Base-by-base conservation (phyloP, 2,113 vertebrate genomes). In the Anoplopoma fimbria region DNA sequence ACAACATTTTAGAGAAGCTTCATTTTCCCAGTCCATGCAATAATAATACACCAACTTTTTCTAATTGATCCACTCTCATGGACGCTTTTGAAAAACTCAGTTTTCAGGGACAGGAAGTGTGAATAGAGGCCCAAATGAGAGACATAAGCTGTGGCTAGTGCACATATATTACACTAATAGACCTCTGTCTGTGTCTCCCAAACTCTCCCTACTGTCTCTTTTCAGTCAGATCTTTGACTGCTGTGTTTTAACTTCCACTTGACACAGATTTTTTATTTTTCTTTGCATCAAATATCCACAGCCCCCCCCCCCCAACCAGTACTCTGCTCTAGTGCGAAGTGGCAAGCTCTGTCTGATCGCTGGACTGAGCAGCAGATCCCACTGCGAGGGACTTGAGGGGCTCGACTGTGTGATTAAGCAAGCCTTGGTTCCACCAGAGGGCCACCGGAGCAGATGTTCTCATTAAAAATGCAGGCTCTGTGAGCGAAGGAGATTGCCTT, bases 391-490 rank as follows among this genome's bases (percentile, higher is more conserved):
- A 80, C 88, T 91, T 91, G 89, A 85, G 91, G 90, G 91, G 89
- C 94, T 92, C 90, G 84, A 75, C 87, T 90, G 91, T 94, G 93
- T 95, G 94, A 95, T 95, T 95, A 93, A 93, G 87, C 87, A 92
- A 76, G 77, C 87, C 88, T 88, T 47, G 88, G 81, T 86, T 94
- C 92, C 89, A 94, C 92, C 89, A 89, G 88, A 91, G 89, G 87
- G 90, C 90, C 87, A 90, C 86, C 84, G 34, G 89, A 95, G 95
- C 95, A 97, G 96, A 96, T 96, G 96, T 92, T 91, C 90, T 97
- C 94, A 97, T 97, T 96, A 97, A 97, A 97, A 95, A 97, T 97
- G 95, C 92, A 97, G 2, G 93, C 89, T 90, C 87, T 88, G 89
- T 89, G 91, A 95, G 89, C 92, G 93, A 93, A 91, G 91, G 91